Conservation (phyloP, 2,888 invertebrate genomes). For the Diloba caeruleocephala region DNA sequence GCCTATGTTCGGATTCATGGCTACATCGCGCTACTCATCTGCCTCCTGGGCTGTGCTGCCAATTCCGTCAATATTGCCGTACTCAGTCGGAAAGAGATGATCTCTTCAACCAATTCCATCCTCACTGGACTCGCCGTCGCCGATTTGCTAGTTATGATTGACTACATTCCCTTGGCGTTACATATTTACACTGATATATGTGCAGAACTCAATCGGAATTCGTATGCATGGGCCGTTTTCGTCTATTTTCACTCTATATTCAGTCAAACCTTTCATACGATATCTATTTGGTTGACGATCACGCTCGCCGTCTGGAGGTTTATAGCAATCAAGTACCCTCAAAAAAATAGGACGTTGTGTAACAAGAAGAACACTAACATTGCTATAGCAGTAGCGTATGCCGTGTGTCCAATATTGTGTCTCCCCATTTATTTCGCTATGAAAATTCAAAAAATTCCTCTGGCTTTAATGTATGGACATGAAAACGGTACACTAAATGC, state of each 20-base stretch:
- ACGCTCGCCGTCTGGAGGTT: slow-evolving; percentile 98
- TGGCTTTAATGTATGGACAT: slow-evolving; percentile 26
- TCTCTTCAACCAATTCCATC: slow-evolving; percentile 97
- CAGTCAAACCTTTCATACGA: slow-evolving; percentile 95
- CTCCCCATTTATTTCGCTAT: slow-evolving; percentile 95
- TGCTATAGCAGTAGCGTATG: slow-evolving; percentile 93
- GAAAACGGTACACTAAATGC: slow-evolving; percentile 67
- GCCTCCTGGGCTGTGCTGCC: slow-evolving; percentile 96
- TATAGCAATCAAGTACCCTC: slow-evolving; percentile 95
- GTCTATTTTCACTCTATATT: slow-evolving; percentile 97
- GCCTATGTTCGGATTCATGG: slow-evolving; percentile 94
- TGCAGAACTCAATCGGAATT: slow-evolving; percentile 79
- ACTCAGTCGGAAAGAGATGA: slow-evolving; percentile 96
- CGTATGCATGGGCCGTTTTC: slow-evolving; percentile 94
- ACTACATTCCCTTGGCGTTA: slow-evolving; percentile 96
- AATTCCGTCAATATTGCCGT: slow-evolving; percentile 97
- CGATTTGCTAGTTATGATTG: slow-evolving; percentile 97
- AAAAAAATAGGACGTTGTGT: slow-evolving; percentile 94
- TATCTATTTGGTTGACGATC: slow-evolving; percentile 97
- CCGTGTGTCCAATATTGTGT: slow-evolving; percentile 95
- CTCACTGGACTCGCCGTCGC: slow-evolving; percentile 97
- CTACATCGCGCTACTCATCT: slow-evolving; percentile 95
- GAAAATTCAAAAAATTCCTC: slow-evolving; percentile 88
- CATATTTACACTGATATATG: slow-evolving; percentile 92
- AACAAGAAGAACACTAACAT: slow-evolving; percentile 93